These are phyloP conservation scores for Falco columbarius DNA, from an alignment of 2,797 vertebrate genomes.

Conservation along the genomic window DNA sequence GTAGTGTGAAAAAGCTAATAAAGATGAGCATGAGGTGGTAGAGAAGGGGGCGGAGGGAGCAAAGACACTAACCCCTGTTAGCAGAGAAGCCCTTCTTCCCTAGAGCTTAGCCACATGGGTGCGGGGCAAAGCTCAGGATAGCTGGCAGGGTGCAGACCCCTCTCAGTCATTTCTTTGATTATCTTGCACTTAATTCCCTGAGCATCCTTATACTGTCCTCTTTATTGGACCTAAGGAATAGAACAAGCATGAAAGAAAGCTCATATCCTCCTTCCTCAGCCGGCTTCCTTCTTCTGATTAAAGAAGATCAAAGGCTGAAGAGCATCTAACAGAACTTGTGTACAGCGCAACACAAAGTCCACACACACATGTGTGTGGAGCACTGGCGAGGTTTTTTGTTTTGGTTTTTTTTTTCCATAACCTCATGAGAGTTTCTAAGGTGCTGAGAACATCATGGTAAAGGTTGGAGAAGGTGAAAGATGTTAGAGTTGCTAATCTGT, in stretches of 20 bases:
- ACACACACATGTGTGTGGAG: neutral
- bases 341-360: neutral
- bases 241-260: conserved; percentile 21
- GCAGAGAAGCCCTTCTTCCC: conserved; percentile 1
- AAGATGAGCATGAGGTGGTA: conserved; percentile 50
- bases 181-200: neutral
- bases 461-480: neutral
- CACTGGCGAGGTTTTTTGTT: neutral
- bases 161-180: conserved; percentile 47
- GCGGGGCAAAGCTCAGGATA: neutral
- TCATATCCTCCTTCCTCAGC: neutral
- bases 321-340: neutral
- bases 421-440: neutral
- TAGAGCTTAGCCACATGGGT: neutral
- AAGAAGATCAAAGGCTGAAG: conserved; percentile 39
- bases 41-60: neutral
- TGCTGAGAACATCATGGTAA: neutral
- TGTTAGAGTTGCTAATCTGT: neutral
- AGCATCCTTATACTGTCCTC: neutral
- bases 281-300: conserved; percentile 1
- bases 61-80: conserved; percentile 32
- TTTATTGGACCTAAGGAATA: conserved; percentile 28
- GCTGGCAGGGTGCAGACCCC: conserved; percentile 23
- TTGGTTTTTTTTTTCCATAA: neutral
- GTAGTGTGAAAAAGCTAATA: conserved; percentile 71